Percentiles rank a stretch among this genome's conserved stretches.
phyloP scores from a whole-genome alignment of 1,140 invertebrate genomes.

The Heliconius himera region DNA sequence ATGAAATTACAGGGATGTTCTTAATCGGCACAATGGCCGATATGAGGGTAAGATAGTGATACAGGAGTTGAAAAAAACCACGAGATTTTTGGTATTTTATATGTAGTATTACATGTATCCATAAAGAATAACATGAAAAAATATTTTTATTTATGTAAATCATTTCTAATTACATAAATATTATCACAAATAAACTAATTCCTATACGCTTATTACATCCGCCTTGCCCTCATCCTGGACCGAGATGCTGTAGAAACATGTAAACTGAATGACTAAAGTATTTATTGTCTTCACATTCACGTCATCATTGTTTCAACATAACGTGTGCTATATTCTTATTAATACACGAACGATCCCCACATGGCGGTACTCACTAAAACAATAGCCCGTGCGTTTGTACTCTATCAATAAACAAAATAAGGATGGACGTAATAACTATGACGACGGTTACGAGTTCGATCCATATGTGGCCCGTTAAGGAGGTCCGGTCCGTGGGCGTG shows the following conservation, averaged over 20 bases:
- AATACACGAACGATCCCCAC: background rate
- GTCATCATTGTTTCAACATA: background rate
- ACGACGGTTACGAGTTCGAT: background rate
- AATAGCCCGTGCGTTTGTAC: background rate
- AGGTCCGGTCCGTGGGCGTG: conserved; percentile 28
- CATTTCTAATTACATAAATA: background rate
- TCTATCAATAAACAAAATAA: background rate
- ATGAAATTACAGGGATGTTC: too few species aligned
- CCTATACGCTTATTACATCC: background rate
- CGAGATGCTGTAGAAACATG: background rate
- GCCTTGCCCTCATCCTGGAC: background rate
- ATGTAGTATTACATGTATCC: too few species aligned
- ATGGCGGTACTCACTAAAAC: background rate
- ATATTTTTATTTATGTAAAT: too few species aligned
- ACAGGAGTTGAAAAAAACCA: too few species aligned
- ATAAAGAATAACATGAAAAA: too few species aligned
- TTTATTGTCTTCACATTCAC: background rate
- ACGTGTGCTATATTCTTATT: background rate
- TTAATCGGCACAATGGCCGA: too few species aligned
- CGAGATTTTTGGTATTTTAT: too few species aligned
- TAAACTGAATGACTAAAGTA: background rate
- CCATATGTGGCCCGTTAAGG: background rate
- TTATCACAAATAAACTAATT: background rate
- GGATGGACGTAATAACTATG: background rate
- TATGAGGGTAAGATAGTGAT: too few species aligned